Conservation (phyloP, 2,888 invertebrate species). For the Eumacrocentrus americanus region DNA sequence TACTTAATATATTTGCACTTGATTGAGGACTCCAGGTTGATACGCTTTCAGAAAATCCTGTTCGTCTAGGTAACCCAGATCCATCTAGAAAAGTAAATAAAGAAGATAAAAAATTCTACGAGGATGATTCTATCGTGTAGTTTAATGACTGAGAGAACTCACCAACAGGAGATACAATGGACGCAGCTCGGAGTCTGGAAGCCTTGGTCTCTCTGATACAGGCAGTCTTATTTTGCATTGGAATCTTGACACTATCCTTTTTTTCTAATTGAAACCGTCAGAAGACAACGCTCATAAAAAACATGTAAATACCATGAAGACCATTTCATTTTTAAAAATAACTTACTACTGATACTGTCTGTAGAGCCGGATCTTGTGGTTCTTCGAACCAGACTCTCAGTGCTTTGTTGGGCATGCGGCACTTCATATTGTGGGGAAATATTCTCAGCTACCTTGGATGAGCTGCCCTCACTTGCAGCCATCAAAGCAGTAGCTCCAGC, state of each 20-base stretch:
- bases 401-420: slow-evolving; percentile 37
- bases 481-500: slow-evolving; percentile 50
- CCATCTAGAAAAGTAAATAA: slow-evolving; percentile 33
- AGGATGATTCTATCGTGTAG: background rate
- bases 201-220: slow-evolving; percentile 50
- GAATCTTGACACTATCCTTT: slow-evolving; percentile 41
- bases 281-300: background rate
- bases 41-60: slow-evolving; percentile 32
- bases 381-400: slow-evolving; percentile 37
- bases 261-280: slow-evolving; percentile 29
- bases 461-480: slow-evolving; percentile 49
- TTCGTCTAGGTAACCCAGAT: slow-evolving; percentile 24
- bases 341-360: slow-evolving; percentile 27
- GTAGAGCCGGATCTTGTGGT: slow-evolving; percentile 21
- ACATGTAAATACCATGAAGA: background rate
- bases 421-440: slow-evolving; percentile 37
- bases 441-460: slow-evolving; percentile 43
- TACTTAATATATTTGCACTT: slow-evolving; percentile 37
- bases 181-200: slow-evolving; percentile 51
- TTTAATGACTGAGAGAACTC: slow-evolving; percentile 20
- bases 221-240: slow-evolving; percentile 41
- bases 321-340: background rate
- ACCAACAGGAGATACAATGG: slow-evolving; percentile 49
- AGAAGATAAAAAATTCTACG: background rate
- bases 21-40: slow-evolving; percentile 37